Base-by-base conservation (phyloP, 2,888 invertebrate genomes). In the Liopterus haemorrhoidalis region DNA sequence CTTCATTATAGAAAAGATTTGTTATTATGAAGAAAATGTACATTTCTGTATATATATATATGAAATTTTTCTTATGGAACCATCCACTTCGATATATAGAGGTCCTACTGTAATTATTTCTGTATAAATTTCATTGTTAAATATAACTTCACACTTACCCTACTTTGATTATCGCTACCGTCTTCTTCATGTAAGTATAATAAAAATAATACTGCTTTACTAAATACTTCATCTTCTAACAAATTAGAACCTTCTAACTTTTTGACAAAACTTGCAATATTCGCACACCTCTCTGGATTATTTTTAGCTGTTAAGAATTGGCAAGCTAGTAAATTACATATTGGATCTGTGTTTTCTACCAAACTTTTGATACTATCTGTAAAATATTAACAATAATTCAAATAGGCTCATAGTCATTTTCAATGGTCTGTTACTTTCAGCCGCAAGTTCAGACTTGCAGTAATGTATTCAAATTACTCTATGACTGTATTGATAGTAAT, bases 311-410 rank as follows among this genome's bases (percentile, higher is more conserved):
- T 49, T n/a, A n/a, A n/a, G 47, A 57, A 64, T 43, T 63, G 57
- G 66, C 66, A 67, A 4, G 62, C 58, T 30, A 62, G 44, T 32
- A 66, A 51, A 41, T 64, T 59, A 30, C 60, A 57, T 11, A 55
- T 49, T 21, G 64, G 59, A 46, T 65, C 61, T n/a, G 42, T 49
- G n/a, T 54, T 57, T 37, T 57, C 59, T 38, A 58, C 54, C 37
- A 60, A 46, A 25, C 59, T 54, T n/a, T 46, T 44, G 11, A 18
- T 8, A 15, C 28, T 42, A 8, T 25, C 54, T 54, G 36, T 12
- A 54, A 51, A 16, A 20, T 28, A 41, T 9, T 4, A 32, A 36
- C 15, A 32, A 14, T 35, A 21, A n/a, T 12, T 12, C n/a, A 12
- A 28, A 20, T 28, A 28, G 11, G 32, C 11, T 15, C 8, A 14